Percentiles rank a stretch among this genome's conserved stretches.
Evolutionary conservation across 2,888 invertebrate species (phyloP).

Genomic region (Embidobia sp.): DNA sequence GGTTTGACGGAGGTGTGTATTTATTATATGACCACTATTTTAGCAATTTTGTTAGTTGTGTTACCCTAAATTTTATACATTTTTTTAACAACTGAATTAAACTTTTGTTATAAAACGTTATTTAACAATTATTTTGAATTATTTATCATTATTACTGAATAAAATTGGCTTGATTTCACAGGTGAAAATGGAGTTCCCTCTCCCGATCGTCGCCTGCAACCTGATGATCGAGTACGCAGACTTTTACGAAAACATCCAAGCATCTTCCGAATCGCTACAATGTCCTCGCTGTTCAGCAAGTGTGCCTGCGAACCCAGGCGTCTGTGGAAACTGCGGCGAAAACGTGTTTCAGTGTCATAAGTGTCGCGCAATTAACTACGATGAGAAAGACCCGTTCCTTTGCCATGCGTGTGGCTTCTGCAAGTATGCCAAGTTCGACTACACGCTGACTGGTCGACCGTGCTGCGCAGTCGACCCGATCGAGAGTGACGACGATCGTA

Average conservation of each 20-base stretch:
- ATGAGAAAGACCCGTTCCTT: conserved; percentile 99
- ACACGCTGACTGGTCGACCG: conserved; percentile 93
- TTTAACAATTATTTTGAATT: too few relatives aligned
- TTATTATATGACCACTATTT: too few relatives aligned
- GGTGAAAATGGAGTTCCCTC: conserved; percentile 96
- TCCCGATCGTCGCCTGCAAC: conserved; percentile 98
- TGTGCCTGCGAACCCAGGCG: conserved; percentile 98
- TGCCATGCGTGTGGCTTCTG: conserved; percentile 99
- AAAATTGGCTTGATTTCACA: not conserved
- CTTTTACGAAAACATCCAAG: conserved; percentile 95
- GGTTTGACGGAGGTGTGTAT: conserved; percentile 86
- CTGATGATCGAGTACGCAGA: conserved; percentile 99
- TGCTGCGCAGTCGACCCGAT: conserved; percentile 99
- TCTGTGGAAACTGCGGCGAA: conserved; percentile 98
- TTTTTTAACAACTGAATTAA: too few relatives aligned
- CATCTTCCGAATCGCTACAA: conserved; percentile 95
- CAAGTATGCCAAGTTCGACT: conserved; percentile 99
- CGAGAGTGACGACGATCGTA: conserved; percentile 97
- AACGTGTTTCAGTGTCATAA: conserved; percentile 99
- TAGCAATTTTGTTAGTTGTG: too few relatives aligned
- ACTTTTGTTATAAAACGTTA: too few relatives aligned
- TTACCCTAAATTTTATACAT: too few relatives aligned
- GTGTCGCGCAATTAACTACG: conserved; percentile 99
- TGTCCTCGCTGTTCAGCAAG: conserved; percentile 98
- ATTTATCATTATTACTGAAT: too few relatives aligned